Percentiles rank a stretch among this genome's conserved stretches.
Evolutionary conservation across 1,140 invertebrate species (phyloP).

Genomic region (Drosophila mauritiana): DNA sequence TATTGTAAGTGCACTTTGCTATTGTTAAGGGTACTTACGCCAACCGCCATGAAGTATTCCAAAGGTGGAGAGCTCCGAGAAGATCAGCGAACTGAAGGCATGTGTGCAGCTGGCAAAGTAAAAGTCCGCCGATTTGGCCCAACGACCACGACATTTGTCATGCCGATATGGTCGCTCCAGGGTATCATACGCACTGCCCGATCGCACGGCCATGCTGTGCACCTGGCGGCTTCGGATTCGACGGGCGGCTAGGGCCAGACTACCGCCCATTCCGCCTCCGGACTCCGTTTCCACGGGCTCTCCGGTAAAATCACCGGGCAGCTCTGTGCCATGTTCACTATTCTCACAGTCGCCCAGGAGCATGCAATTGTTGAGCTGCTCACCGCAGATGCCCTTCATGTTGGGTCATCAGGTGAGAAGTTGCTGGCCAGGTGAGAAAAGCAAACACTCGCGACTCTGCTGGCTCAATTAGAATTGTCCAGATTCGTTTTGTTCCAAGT

Average conservation of each 20-base stretch:
- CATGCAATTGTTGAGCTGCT: slow-evolving; percentile 75
- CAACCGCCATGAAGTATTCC: slow-evolving; percentile 67
- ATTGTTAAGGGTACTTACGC: slow-evolving; percentile 60
- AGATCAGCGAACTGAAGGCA: slow-evolving; percentile 71
- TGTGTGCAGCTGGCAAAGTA: slow-evolving; percentile 78
- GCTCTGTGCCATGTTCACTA: slow-evolving; percentile 24
- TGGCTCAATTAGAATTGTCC: slow-evolving; percentile 26
- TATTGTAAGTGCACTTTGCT: not conserved
- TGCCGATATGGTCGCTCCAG: slow-evolving; percentile 74
- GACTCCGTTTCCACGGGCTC: not conserved
- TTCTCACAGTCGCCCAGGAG: slow-evolving; percentile 53
- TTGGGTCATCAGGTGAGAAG: slow-evolving; percentile 3
- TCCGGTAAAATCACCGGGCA: not conserved
- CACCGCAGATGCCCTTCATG: slow-evolving; percentile 78
- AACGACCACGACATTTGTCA: slow-evolving; percentile 72
- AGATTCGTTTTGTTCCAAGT: slow-evolving; percentile 36
- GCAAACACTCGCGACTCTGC: slow-evolving; percentile 6
- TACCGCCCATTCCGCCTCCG: slow-evolving; percentile 10
- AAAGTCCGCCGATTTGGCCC: slow-evolving; percentile 76
- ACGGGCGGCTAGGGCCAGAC: slow-evolving; percentile 18
- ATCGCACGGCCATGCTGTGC: slow-evolving; percentile 64
- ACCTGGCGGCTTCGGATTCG: slow-evolving; percentile 52
- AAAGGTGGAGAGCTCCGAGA: slow-evolving; percentile 70
- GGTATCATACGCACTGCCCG: slow-evolving; percentile 75
- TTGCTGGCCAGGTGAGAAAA: slow-evolving; percentile 11